Evolutionary conservation across 2,888 invertebrate genomes (phyloP), one percentile per base, ranked within the genome.

Genomic region (Hedya salicella): DNA sequence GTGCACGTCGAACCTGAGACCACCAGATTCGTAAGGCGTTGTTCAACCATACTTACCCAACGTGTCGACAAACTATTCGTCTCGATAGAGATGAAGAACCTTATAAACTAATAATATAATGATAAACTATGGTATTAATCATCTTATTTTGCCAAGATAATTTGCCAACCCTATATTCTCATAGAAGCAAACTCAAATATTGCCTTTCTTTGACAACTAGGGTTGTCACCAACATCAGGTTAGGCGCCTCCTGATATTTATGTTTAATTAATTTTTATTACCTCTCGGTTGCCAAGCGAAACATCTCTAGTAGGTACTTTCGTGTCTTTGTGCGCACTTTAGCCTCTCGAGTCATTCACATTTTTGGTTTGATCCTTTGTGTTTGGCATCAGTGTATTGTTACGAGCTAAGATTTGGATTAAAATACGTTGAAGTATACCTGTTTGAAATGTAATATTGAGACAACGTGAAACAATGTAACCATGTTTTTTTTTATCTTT

Each of bases 171-270:
- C 25, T 54, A 25, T 2, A 11, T 36, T 42, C 2, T 13, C 39
- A 40, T 21, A 25, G 21, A 5, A 40, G 8, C 39, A 21, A 14
- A 30, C 25, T 30, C 8, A 56, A 14, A 44, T 5, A 3, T 56
- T 14, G 42, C 9, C 16, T 56, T 56, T 42, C 42, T 56, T 42
- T 30, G 56, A 44, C 42, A 56, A 2, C 13, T 2, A 13, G 13
- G 6, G 14, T 11, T 30, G 13, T 42, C 11, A 56, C 30, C 6
- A 25, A 21, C 46, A 42, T 6, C n/a, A 49, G 25, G 25, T 30
- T 49, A 14, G 21, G 3, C 19, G 14, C 39, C 39, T 53, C 13
- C 3, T 6, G 11, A 16, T 21, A 53, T 21, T 56, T 25, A 14
- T 25, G 11, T 54, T 25, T 11, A 40, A 40, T 53, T 40, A 25